Evolutionary conservation across 2,113 vertebrate species (phyloP).

Genomic region (Cynopterus brachyotis): DNA sequence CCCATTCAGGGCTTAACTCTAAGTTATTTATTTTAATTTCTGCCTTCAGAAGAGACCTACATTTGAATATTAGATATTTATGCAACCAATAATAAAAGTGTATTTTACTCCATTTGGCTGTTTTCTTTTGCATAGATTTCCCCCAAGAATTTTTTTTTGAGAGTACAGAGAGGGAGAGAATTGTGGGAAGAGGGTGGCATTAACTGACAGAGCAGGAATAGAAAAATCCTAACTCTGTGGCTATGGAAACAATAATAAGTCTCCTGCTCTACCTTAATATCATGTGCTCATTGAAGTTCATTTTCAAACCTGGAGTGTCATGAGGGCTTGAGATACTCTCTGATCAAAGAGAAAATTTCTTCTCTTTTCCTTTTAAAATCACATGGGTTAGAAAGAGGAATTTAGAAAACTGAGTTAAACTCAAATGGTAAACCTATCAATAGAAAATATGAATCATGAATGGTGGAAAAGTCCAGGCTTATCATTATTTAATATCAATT

Average conservation of each 20-base stretch:
- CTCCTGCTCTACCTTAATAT: neutral
- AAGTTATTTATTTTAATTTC: neutral
- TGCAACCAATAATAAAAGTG: neutral
- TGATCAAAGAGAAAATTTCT: neutral
- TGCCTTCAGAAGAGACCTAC: neutral
- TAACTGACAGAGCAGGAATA: neutral
- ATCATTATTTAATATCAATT: conserved; percentile 70
- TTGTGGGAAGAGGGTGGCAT: neutral
- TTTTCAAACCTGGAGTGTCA: neutral
- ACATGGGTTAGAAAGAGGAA: neutral
- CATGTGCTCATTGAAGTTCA: neutral
- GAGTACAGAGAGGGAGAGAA: neutral
- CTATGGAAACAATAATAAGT: neutral
- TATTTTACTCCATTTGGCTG: neutral
- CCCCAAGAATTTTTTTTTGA: neutral
- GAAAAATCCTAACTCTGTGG: neutral
- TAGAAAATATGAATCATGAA: conserved; percentile 31
- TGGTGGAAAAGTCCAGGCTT: conserved; percentile 43
- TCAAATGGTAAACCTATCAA: conserved; percentile 22
- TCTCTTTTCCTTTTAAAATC: neutral
- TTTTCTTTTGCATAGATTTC: neutral
- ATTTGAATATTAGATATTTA: neutral
- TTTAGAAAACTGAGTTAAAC: conserved; percentile 12
- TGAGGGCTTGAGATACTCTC: neutral
- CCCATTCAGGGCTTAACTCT: neutral